Percentiles rank a stretch among this genome's conserved stretches.
Conservation (phyloP, 2,113 vertebrate genomes). For the Pluvianellus socialis region DNA sequence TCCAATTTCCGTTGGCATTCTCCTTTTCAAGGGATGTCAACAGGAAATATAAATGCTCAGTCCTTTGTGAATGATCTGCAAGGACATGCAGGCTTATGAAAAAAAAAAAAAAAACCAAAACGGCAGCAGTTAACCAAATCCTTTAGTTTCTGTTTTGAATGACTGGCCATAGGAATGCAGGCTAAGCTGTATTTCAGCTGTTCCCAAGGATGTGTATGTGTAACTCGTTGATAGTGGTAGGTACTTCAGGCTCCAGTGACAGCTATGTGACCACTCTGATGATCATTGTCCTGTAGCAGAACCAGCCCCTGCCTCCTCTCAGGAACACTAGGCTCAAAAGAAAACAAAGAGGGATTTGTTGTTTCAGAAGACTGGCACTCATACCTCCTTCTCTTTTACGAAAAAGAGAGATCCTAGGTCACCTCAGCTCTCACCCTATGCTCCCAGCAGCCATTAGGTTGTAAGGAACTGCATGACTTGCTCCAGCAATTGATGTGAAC, state of each 20-base stretch:
- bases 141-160: constrained; percentile 65
- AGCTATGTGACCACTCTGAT: constrained; percentile 11
- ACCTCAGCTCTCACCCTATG: neutral
- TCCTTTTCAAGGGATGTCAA: constrained; percentile 46
- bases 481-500: neutral
- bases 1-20: constrained; percentile 38
- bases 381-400: neutral
- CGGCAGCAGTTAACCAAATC: constrained; percentile 48
- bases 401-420: neutral
- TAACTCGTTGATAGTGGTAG: constrained; percentile 23
- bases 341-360: constrained; percentile 24
- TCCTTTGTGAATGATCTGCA: constrained; percentile 53
- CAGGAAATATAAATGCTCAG: constrained; percentile 40
- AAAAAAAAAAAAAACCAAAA: neutral
- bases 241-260: constrained; percentile 32
- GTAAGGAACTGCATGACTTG: neutral
- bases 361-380: neutral
- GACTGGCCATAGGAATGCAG: constrained; percentile 64
- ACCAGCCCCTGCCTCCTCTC: neutral
- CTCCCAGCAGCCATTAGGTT: neutral
- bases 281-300: constrained; percentile 17
- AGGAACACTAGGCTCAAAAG: neutral
- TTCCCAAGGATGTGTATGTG: constrained; percentile 32
- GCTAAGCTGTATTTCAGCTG: constrained; percentile 45
- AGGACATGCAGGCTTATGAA: neutral